Percentiles rank a stretch among this genome's conserved stretches.
These are phyloP conservation scores for Ranitomeya variabilis DNA, from an alignment of 2,113 vertebrate species.

Conservation along the genomic window DNA sequence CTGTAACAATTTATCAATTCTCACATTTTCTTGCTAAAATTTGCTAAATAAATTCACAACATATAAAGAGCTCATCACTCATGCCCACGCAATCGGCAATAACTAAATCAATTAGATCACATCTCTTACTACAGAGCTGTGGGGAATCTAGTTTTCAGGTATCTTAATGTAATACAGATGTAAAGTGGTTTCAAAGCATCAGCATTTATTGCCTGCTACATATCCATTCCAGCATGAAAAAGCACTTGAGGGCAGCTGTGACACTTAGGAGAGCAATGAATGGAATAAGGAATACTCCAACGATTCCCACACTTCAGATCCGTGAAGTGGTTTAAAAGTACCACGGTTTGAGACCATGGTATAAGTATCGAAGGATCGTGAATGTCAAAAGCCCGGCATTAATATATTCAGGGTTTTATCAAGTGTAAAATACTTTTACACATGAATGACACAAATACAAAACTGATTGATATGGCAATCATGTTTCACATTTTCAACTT, in stretches of 20 bases:
- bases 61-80: slow-evolving; percentile 2
- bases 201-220: slow-evolving; percentile 60
- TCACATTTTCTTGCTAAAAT: background rate
- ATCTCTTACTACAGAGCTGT: background rate
- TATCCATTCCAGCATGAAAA: slow-evolving; percentile 56
- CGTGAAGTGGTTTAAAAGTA: slow-evolving; percentile 69
- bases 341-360: slow-evolving; percentile 63
- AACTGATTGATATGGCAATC: slow-evolving; percentile 60
- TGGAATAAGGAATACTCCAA: slow-evolving; percentile 63
- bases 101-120: slow-evolving; percentile 41
- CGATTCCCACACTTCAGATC: slow-evolving; percentile 68
- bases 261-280: slow-evolving; percentile 51
- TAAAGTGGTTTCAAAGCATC: slow-evolving; percentile 50
- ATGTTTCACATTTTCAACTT: slow-evolving; percentile 50
- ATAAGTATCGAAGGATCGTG: slow-evolving; percentile 62
- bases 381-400: slow-evolving; percentile 64
- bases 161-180: slow-evolving; percentile 45
- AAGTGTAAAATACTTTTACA: slow-evolving; percentile 61
- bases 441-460: slow-evolving; percentile 61
- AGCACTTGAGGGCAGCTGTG: slow-evolving; percentile 62
- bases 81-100: background rate
- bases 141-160: slow-evolving; percentile 32
- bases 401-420: slow-evolving; percentile 59
- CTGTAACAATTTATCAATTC: background rate
- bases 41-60: background rate